Evolutionary conservation across 2,888 invertebrate genomes (phyloP).

Genomic region (Aleiodes alternator): DNA sequence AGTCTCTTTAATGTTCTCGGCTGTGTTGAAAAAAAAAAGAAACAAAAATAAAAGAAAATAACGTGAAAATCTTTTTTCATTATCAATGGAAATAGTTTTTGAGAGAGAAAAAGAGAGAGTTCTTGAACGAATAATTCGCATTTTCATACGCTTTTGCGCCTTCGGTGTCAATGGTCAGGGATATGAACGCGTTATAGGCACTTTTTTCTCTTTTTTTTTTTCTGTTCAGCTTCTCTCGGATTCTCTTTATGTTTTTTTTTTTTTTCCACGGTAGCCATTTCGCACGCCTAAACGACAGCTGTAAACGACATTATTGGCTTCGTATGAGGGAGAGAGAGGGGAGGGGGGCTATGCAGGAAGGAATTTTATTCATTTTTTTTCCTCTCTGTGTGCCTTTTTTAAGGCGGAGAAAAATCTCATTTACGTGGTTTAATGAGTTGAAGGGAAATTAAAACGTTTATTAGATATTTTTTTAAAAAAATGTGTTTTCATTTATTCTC

Average conservation of each 20-base stretch:
- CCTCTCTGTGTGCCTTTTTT: background rate
- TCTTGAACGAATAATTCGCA: constrained; percentile 35
- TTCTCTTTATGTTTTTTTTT: constrained; percentile 39
- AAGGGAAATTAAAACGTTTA: constrained; percentile 9
- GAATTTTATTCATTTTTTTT: constrained; percentile 8
- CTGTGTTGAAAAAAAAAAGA: background rate
- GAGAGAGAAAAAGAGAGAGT: background rate
- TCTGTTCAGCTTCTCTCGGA: constrained; percentile 21
- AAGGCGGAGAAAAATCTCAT: background rate
- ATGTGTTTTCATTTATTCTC: too few species aligned
- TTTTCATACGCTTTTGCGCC: constrained; percentile 19
- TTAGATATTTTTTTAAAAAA: constrained; percentile 1
- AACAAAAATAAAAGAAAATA: background rate
- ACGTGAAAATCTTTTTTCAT: constrained; percentile 27
- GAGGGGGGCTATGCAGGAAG: background rate
- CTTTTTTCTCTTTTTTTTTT: constrained; percentile 39
- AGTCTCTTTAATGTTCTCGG: constrained; percentile 1
- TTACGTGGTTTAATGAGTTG: background rate
- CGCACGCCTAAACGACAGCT: constrained; percentile 49
- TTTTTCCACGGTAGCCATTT: constrained; percentile 49
- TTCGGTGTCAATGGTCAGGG: constrained; percentile 22
- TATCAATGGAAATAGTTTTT: constrained; percentile 2
- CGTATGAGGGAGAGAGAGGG: background rate
- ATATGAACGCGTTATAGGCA: constrained; percentile 52
- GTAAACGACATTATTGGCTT: constrained; percentile 54